These are phyloP conservation scores for Spilosoma lubricipeda DNA, from an alignment of 2,888 invertebrate genomes.

Conservation along the genomic window DNA sequence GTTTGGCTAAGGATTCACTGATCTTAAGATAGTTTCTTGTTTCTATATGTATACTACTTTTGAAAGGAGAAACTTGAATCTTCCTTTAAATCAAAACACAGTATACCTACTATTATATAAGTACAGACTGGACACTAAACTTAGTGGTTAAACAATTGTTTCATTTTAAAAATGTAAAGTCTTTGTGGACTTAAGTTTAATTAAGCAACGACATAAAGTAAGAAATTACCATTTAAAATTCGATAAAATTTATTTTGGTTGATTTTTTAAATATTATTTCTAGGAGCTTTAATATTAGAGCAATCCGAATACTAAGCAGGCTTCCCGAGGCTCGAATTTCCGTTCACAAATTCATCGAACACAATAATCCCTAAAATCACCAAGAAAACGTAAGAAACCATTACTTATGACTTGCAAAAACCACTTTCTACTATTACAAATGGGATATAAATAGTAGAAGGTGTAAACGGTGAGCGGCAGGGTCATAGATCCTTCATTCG, in stretches of 20 bases:
- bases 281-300: neutral
- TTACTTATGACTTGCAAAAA: neutral
- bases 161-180: neutral
- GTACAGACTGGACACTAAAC: neutral
- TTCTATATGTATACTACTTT: neutral
- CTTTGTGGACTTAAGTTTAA: constrained; percentile 2
- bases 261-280: neutral
- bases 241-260: neutral
- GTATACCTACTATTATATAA: too few relatives aligned
- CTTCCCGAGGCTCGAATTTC: neutral
- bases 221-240: neutral
- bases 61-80: neutral
- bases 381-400: neutral
- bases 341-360: neutral
- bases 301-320: neutral
- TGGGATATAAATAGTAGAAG: constrained; percentile 29
- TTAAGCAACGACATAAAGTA: constrained; percentile 29
- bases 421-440: constrained; percentile 34
- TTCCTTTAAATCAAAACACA: neutral
- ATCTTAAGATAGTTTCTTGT: constrained; percentile 33
- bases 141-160: neutral
- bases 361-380: neutral
- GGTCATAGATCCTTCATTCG: constrained; percentile 71
- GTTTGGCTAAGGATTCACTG: constrained; percentile 35
- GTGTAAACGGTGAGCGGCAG: constrained; percentile 50